Evolutionary conservation across 2,888 invertebrate species (phyloP).

Genomic region (Choristoneura rosaceana): DNA sequence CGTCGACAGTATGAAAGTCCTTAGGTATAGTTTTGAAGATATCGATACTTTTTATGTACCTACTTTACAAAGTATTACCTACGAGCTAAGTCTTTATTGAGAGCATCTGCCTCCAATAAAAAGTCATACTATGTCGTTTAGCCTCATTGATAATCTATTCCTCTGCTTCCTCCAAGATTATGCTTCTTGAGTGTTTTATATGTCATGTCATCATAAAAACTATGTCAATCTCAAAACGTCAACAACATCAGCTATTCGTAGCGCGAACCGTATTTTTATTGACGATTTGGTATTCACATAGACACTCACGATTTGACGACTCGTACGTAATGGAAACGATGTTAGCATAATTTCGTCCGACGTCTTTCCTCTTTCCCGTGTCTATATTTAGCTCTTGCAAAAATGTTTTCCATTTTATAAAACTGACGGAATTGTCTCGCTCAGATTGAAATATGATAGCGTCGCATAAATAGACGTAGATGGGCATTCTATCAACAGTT

Average conservation of each 20-base stretch:
- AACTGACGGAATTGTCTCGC: background rate
- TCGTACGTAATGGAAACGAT: conserved; percentile 26
- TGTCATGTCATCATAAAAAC: background rate
- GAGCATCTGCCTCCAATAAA: too few species aligned
- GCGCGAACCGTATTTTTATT: conserved; percentile 18
- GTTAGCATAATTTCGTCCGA: conserved; percentile 33
- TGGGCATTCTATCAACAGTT: too few species aligned
- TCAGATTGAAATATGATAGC: background rate
- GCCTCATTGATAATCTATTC: too few species aligned
- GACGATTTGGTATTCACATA: conserved; percentile 33
- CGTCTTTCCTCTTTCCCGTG: conserved; percentile 10
- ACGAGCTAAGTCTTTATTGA: too few species aligned
- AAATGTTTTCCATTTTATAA: conserved; percentile 5
- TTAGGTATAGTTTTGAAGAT: too few species aligned
- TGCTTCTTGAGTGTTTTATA: too few species aligned
- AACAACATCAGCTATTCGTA: conserved; percentile 24
- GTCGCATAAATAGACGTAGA: background rate
- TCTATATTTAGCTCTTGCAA: conserved; percentile 11
- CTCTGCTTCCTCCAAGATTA: too few species aligned
- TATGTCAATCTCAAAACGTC: conserved; percentile 10
- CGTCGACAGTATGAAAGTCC: too few species aligned
- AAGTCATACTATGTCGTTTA: too few species aligned
- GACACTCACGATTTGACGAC: conserved; percentile 34
- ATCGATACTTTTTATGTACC: too few species aligned
- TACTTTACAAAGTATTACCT: too few species aligned